A percentile compares a stretch with the other conserved stretches of the same genome.
These are phyloP conservation scores for Babyrousa celebensis DNA, from an alignment of 2,797 vertebrate species.

Conservation along the genomic window DNA sequence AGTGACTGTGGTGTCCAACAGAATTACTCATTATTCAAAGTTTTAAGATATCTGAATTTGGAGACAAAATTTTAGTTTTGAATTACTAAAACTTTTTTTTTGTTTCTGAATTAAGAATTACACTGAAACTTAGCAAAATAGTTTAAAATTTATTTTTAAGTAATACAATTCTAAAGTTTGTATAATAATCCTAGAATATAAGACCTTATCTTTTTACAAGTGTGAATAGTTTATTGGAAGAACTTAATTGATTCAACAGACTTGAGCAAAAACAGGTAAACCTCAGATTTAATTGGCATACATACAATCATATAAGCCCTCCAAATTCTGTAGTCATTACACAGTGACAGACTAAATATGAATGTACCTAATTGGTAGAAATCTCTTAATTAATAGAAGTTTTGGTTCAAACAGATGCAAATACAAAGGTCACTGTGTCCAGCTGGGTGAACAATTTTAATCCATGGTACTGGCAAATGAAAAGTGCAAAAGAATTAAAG, in stretches of 20 bases:
- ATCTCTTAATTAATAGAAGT: slow-evolving; percentile 83
- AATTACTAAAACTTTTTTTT: background rate
- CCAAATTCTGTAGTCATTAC: slow-evolving; percentile 45
- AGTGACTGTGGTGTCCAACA: background rate
- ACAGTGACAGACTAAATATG: slow-evolving; percentile 75
- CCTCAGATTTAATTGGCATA: slow-evolving; percentile 57
- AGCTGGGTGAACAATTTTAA: slow-evolving; percentile 75
- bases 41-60: slow-evolving; percentile 17
- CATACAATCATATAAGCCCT: slow-evolving; percentile 59
- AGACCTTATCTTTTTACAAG: background rate
- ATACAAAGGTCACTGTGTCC: slow-evolving; percentile 80
- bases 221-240: background rate
- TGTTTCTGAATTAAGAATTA: background rate
- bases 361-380: slow-evolving; percentile 80
- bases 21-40: background rate
- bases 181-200: slow-evolving; percentile 1
- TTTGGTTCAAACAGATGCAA: slow-evolving; percentile 78
- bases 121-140: background rate
- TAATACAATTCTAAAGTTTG: background rate
- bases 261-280: slow-evolving; percentile 67
- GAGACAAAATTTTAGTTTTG: background rate
- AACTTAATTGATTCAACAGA: slow-evolving; percentile 33
- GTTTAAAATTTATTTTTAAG: background rate
- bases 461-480: slow-evolving; percentile 69
- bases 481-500: slow-evolving; percentile 72